Base-by-base conservation (phyloP, 2,113 vertebrate genomes). In the Psammodynastes pulverulentus region DNA sequence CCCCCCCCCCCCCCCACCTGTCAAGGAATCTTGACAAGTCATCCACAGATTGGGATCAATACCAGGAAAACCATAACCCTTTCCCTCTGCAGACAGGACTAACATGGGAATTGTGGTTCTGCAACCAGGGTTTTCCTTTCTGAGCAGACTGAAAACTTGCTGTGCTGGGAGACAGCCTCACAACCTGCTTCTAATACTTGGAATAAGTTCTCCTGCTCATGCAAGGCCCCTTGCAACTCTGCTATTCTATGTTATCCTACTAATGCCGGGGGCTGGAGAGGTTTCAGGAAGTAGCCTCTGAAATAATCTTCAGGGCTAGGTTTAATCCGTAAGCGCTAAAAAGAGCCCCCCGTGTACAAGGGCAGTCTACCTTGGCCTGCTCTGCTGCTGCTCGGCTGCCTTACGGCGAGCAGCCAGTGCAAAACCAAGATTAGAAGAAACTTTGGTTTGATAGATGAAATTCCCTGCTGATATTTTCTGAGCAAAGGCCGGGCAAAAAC, bases 311-410 rank as follows among this genome's bases (percentile, higher is more conserved):
- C 13, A 67, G 29, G 26, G 29, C 58, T 29, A 62, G 58, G 6
- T n/a, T 79, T 19, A 39, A 39, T 34, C 67, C 34, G 3, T 19
- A 39, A 39, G 67, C 5, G 67, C 15, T 39, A 79, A 39, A 19
- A 19, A 7, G 15, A 39, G n/a, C 1, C 15, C 67, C n/a, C 15
- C 5, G 2, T 0, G n/a, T 8, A 19, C n/a, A 39, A n/a, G 2
- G 6, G 67, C 67, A 79, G 67, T 79, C 67, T 79, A 79, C n/a
- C 62, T 34, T 1, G 10, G 62, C n/a, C 4, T 6, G 62, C 62
- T 29, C 62, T 72, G 62, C 62, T 7, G 29, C 12, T 17, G 15
- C 6, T 39, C 0, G 15, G n/a, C 8, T 17, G n/a, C 5, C 15
- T 72, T 39, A 39, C 1, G 6, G 15, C 6, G 2, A 12, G 0